Base-by-base conservation (phyloP, 1,140 invertebrate genomes). In the Temnothorax nylanderi region DNA sequence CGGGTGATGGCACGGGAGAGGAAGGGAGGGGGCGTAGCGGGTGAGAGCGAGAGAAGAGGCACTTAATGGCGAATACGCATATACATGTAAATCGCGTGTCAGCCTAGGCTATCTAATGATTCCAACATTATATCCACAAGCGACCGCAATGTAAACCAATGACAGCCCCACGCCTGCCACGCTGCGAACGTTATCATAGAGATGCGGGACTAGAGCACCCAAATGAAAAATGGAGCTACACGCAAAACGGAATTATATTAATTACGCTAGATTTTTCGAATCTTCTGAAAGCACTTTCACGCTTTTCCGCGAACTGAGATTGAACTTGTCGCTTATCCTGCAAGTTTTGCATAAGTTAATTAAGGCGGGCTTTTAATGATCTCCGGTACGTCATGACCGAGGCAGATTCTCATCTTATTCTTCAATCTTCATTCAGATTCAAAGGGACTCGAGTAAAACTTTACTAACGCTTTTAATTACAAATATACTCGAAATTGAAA, bases 61-160 rank as follows among this genome's bases (percentile, higher is more conserved):
- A 58, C 47, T 58, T 82, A 87, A 74, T 76, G 51, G 71, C 69
- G 34, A 75, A 76, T 71, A 72, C 85, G 77, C 41, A 69, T 69
- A 69, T 69, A 69, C 65, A 69, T 56, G 76, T 84, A 86, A 81
- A 86, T 72, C 58, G 56, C 65, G 21, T 49, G n/a, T 49, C 65
- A 72, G 65, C 51, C 76, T 54, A 37, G 76, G 56, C 51, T 32
- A 75, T 85, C 37, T 56, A 74, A 85, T 56, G 60, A 56, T 64
- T 58, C 86, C 62, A 54, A 60, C 41, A 71, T 69, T 85, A 76
- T 69, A 76, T 71, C 81, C 41, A 47, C n/a, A 51, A 6, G 49
- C 84, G 60, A 60, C 37, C 34, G 58, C 60, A 80, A 58, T 37
- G 75, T 58, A 58, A 86, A 64, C 47, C 26, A 58, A 62, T 56